Evolutionary conservation across 2,797 vertebrate species (phyloP), one percentile per base, ranked within the genome.

Genomic region (Margarornis squamiger): DNA sequence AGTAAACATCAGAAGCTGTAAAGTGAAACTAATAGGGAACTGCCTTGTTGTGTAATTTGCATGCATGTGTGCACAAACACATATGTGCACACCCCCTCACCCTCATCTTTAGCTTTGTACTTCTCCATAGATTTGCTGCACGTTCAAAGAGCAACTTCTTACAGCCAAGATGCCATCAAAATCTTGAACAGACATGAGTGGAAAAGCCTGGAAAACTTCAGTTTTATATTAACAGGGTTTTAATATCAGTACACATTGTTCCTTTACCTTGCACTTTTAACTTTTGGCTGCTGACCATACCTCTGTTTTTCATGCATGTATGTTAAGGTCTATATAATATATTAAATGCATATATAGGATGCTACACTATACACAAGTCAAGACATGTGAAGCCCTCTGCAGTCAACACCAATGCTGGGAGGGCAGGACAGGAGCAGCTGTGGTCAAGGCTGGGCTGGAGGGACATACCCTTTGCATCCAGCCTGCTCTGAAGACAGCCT

Each of bases 1-100:
- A 96, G 82, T 43, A 92, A 90, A 88, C 87, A 90, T 91, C 87
- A 95, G 91, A 95, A 96, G 82, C 65, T 55, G 49, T 55, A 95
- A 92, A 94, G 75, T 80, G 81, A 94, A 87, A 36, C 79, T 86
- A 77, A 88, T 2, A 81, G 61, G 82, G 92, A 95, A 66, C 58
- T 55, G 59, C 72, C 58, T 63, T 72, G 41, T 66, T 48, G 45
- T 54, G n/a, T 62, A 59, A 77, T 83, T 75, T 80, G 77, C 3
- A 4, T 19, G 27, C 21, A 12, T 12, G 7, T 3, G 4, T 41
- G 55, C 67, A 77, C 16, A 58, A 55, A 48, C 32, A 22, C 34
- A 61, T 2, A 3, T 8, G 8, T 3, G 18, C 36, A 29, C 24
- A 51, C 14, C 20, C 12, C 27, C 7, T 48, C 46, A 48, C 23